Percentiles rank a stretch among this genome's conserved stretches.
Conservation (phyloP, 1,140 invertebrate genomes). For the Platyscapa corneri region DNA sequence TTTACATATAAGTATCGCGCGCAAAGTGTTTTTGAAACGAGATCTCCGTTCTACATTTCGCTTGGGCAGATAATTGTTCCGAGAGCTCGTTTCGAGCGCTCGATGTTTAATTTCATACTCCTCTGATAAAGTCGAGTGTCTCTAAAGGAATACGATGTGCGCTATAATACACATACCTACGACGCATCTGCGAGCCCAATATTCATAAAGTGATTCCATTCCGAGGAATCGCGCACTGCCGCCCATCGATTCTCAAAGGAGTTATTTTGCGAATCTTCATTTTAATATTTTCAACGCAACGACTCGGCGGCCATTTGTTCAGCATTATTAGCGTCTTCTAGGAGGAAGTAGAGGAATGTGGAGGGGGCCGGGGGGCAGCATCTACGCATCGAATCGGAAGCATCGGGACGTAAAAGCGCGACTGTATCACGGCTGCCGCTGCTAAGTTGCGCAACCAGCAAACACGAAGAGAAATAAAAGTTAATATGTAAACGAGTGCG, state of each 20-base stretch:
- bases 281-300: no score
- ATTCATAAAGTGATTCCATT: neutral
- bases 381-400: neutral
- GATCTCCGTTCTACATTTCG: slow-evolving; percentile 31
- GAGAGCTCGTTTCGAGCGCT: slow-evolving; percentile 32
- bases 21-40: slow-evolving; percentile 35
- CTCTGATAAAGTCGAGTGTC: slow-evolving; percentile 36
- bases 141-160: neutral
- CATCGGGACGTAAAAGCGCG: neutral
- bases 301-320: no score
- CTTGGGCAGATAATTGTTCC: slow-evolving; percentile 41
- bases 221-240: slow-evolving; percentile 12
- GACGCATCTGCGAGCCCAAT: neutral
- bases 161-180: neutral
- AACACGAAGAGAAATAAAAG: neutral
- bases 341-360: no score
- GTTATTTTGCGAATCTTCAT: neutral
- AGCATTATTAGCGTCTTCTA: neutral
- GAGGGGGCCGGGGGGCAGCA: no score
- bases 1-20: slow-evolving; percentile 42
- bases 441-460: neutral
- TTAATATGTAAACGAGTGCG: neutral
- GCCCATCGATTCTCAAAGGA: neutral
- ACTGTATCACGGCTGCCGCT: neutral
- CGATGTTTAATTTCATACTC: slow-evolving; percentile 50